Evolutionary conservation across 2,113 vertebrate species (phyloP).

Genomic region (Gasterosteus nipponicus): DNA sequence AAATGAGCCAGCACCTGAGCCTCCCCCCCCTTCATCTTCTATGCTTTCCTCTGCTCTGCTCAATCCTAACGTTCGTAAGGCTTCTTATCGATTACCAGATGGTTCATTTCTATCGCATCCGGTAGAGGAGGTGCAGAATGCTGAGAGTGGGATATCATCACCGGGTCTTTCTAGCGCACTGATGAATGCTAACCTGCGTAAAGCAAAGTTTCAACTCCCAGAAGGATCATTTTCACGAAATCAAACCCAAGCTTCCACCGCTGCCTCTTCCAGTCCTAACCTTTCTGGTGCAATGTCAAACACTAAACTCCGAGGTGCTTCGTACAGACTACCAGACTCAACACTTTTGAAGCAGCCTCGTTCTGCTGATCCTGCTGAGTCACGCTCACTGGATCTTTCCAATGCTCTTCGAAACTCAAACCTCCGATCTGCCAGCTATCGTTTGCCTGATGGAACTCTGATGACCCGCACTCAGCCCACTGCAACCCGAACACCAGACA

Average conservation of each 20-base stretch:
- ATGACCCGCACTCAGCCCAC: constrained; percentile 43
- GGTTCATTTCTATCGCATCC: constrained; percentile 59
- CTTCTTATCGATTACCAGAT: constrained; percentile 69
- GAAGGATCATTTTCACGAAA: constrained; percentile 65
- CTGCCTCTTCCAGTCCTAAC: constrained; percentile 51
- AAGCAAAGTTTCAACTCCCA: constrained; percentile 68
- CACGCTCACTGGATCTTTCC: constrained; percentile 64
- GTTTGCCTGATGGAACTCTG: constrained; percentile 68
- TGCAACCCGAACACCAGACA: constrained; percentile 50
- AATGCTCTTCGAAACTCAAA: constrained; percentile 69
- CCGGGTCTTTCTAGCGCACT: constrained; percentile 58
- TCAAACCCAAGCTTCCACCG: constrained; percentile 45
- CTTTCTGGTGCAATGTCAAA: constrained; percentile 77
- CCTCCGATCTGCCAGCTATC: constrained; percentile 59
- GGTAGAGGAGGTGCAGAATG: constrained; percentile 34
- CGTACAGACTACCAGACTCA: constrained; percentile 70
- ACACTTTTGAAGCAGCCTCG: constrained; percentile 57
- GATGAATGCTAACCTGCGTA: constrained; percentile 67
- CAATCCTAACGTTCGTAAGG: constrained; percentile 62
- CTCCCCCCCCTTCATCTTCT: constrained; percentile 40
- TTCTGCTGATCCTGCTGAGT: constrained; percentile 35
- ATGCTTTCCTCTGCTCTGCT: constrained; percentile 71
- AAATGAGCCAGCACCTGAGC: constrained; percentile 45
- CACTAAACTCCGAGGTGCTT: constrained; percentile 68
- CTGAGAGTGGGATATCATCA: constrained; percentile 44